These are phyloP conservation scores for Lycorma delicatula DNA, from an alignment of 1,140 invertebrate species.

Conservation along the genomic window DNA sequence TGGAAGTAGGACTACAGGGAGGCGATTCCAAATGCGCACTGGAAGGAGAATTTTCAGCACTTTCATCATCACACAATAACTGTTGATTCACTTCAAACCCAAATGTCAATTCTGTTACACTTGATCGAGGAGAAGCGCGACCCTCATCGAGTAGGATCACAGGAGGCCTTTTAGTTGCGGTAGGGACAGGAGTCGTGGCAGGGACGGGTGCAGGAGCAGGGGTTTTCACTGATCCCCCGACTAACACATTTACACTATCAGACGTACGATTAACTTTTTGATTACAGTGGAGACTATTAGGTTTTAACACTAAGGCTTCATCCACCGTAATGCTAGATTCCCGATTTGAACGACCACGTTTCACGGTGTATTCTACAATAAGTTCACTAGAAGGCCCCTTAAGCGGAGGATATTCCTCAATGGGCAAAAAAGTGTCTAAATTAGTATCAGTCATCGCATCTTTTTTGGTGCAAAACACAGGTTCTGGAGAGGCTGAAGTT, in stretches of 20 bases:
- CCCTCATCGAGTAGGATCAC: conserved; percentile 23
- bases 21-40: too few species aligned
- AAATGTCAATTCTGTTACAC: conserved; percentile 21
- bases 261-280: conserved; percentile 3
- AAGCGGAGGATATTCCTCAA: conserved; percentile 23
- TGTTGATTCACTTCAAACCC: conserved; percentile 26
- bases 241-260: not conserved
- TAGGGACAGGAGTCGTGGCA: not conserved
- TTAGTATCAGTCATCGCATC: conserved; percentile 14
- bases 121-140: not conserved
- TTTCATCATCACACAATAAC: conserved; percentile 14
- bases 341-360: conserved; percentile 13
- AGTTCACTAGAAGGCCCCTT: conserved; percentile 7
- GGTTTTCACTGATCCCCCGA: not conserved
- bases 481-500: not conserved
- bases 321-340: conserved; percentile 13
- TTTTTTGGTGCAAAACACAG: conserved; percentile 9
- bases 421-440: conserved; percentile 7
- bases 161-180: conserved; percentile 17
- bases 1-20: not conserved
- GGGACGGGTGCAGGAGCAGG: conserved; percentile 2
- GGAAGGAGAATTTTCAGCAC: too few species aligned
- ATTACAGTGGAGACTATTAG: not conserved
- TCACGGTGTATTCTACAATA: conserved; percentile 22
- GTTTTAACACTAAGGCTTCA: conserved; percentile 23